A percentile compares a stretch with the other conserved stretches of the same genome.
These are phyloP conservation scores for Urocitellus parryii DNA, from an alignment of 2,113 vertebrate genomes.

Conservation along the genomic window DNA sequence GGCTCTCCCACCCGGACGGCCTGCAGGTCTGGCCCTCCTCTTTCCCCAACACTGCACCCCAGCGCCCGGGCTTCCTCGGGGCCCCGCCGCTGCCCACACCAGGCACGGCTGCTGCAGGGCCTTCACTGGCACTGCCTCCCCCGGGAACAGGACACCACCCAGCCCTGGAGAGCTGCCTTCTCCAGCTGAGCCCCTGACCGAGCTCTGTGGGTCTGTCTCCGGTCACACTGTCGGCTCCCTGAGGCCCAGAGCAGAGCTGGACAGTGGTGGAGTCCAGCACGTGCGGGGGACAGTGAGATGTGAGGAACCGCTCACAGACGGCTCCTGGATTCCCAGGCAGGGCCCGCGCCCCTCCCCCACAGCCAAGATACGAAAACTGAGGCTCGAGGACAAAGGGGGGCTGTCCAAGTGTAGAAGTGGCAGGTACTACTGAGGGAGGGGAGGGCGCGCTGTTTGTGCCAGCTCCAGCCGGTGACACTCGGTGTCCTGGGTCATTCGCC, in stretches of 20 bases:
- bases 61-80: not conserved
- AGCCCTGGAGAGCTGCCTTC: accelerated
- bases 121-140: not conserved
- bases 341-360: accelerated
- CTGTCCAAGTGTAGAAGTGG: not conserved
- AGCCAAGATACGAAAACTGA: not conserved
- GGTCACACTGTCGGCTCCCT: accelerated
- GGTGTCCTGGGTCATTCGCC: no score
- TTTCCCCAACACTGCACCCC: not conserved
- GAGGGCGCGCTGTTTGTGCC: not conserved
- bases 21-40: not conserved
- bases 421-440: accelerated
- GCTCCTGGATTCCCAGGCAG: not conserved
- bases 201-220: not conserved
- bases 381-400: not conserved
- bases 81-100: not conserved
- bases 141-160: no score
- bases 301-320: no score
- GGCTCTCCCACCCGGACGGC: not conserved
- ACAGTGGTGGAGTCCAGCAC: no score
- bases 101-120: not conserved
- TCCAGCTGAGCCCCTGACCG: not conserved
- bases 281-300: no score
- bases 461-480: accelerated
- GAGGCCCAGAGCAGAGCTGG: not conserved